phyloP scores from a whole-genome alignment of 2,797 vertebrate genomes.

The Pithecia hirsuta region DNA sequence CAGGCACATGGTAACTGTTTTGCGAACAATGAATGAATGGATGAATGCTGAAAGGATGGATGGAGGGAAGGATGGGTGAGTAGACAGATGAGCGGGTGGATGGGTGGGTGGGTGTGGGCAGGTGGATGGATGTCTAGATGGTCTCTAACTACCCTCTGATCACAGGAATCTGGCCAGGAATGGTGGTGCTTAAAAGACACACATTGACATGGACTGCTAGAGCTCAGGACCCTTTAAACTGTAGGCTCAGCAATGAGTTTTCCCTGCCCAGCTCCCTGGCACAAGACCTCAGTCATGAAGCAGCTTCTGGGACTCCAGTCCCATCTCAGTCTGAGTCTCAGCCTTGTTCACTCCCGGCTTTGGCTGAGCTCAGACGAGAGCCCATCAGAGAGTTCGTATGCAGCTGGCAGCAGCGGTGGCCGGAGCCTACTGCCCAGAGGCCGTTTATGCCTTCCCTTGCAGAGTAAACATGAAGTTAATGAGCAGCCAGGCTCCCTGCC shows the following conservation, averaged over 20 bases:
- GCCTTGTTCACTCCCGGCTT: neutral
- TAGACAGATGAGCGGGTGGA: accelerated
- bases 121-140: neutral
- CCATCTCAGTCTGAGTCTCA: neutral
- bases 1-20: neutral
- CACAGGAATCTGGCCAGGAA: neutral
- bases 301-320: neutral
- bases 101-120: neutral
- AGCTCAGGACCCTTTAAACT: neutral
- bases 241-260: neutral
- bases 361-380: neutral
- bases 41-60: neutral
- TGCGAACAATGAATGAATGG: neutral
- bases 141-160: neutral
- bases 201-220: neutral
- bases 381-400: neutral
- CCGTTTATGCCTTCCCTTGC: neutral
- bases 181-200: neutral
- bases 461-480: constrained; percentile 13
- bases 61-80: accelerated
- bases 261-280: neutral
- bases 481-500: constrained; percentile 10
- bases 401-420: neutral
- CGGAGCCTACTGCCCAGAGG: neutral
- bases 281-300: neutral